These are phyloP conservation scores for Paramisgurnus dabryanus DNA, from an alignment of 2,113 vertebrate genomes.

Conservation along the genomic window DNA sequence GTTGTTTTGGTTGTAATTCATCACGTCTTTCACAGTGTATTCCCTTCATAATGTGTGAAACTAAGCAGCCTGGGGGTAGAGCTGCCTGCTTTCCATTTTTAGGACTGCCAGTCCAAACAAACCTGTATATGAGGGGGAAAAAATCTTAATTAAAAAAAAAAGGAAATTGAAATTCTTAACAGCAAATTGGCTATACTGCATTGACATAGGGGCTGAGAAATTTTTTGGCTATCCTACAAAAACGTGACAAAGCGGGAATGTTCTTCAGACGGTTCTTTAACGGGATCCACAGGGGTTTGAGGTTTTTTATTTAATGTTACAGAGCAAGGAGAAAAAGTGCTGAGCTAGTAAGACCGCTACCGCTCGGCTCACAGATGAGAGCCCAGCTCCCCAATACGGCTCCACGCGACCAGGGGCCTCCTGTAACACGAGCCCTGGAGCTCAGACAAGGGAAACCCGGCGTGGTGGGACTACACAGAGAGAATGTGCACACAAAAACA, in stretches of 20 bases:
- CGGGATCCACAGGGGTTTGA: conserved; percentile 49
- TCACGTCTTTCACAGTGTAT: background rate
- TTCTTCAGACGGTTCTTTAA: conserved; percentile 52
- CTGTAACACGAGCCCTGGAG: conserved; percentile 62
- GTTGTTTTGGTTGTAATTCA: background rate
- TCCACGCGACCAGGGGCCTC: conserved; percentile 59
- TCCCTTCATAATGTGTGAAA: background rate
- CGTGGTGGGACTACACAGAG: conserved; percentile 43
- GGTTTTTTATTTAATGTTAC: conserved; percentile 64
- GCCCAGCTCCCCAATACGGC: conserved; percentile 54
- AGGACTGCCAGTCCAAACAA: background rate
- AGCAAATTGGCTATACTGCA: conserved; percentile 29
- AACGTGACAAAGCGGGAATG: conserved; percentile 32
- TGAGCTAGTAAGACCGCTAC: conserved; percentile 64
- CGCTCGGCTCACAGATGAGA: conserved; percentile 55
- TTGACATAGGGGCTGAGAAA: background rate
- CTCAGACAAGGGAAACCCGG: conserved; percentile 62
- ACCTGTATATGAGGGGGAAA: conserved; percentile 16
- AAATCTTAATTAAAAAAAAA: conserved; percentile 51
- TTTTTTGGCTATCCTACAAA: conserved; percentile 3
- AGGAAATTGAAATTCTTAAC: conserved; percentile 36
- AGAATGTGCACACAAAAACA: conserved; percentile 35
- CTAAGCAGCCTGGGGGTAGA: background rate
- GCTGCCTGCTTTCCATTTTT: background rate
- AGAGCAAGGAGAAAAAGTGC: conserved; percentile 62